phyloP scores from a whole-genome alignment of 2,888 invertebrate species.

The Eupithecia inturbata region DNA sequence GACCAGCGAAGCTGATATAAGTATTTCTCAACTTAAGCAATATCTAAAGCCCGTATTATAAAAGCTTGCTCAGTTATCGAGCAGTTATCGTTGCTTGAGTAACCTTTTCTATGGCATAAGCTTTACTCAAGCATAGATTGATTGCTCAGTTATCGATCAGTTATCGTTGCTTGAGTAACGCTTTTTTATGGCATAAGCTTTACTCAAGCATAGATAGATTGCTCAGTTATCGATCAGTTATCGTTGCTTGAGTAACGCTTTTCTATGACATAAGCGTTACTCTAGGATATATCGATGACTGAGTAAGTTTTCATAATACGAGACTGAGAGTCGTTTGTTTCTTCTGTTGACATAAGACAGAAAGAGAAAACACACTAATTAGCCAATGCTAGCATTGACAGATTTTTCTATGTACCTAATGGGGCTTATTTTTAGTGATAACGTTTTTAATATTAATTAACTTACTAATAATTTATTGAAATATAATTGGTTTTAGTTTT shows the following conservation, averaged over 20 bases:
- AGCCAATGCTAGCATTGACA: neutral
- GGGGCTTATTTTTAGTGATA: neutral
- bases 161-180: neutral
- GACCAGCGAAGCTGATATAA: neutral
- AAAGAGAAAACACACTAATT: neutral
- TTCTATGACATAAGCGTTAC: too few relatives aligned
- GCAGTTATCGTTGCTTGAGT: neutral
- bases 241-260: neutral
- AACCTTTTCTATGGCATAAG: neutral
- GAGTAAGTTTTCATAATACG: neutral
- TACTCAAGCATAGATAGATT: too few relatives aligned
- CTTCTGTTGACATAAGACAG: neutral
- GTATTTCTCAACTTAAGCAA: neutral
- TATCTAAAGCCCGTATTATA: neutral
- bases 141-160: neutral
- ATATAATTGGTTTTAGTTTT: neutral
- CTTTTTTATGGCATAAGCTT: too few relatives aligned
- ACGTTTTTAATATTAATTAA: neutral
- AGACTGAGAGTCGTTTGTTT: neutral
- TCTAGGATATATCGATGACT: too few relatives aligned
- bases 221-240: neutral
- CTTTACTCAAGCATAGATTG: neutral
- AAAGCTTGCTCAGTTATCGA: neutral
- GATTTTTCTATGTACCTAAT: neutral
- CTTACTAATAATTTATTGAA: neutral